Base-by-base conservation (phyloP, 2,888 invertebrate species). In the Nasonia oneida region DNA sequence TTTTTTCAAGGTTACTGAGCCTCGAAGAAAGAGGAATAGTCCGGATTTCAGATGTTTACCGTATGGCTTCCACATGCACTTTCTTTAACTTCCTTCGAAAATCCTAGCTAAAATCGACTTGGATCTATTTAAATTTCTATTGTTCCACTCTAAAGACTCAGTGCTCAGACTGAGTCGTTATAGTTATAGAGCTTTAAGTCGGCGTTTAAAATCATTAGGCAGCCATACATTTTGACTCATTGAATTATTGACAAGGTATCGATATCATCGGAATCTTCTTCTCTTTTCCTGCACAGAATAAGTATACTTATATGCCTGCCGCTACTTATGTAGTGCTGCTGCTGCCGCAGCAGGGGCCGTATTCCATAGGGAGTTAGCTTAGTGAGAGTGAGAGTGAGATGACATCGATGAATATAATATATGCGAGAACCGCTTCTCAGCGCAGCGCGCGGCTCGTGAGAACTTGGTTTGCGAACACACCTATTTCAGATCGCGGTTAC, bases 51-150 rank as follows among this genome's bases (percentile, higher is more conserved):
- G 23, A n/a, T 70, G 70, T n/a, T 33, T 15, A 57, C 80, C 39
- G 71, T 50, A 71, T 39, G 53, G 37, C 53, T 80, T 80, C 33
- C 80, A 57, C 71, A 39, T 71, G 71, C 15, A 57, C 71, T 15
- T 39, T 71, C 3, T 18, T n/a, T 23, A n/a, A n/a, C 5, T 67
- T 70, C 53, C 10, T 33, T 79, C 10, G 42, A 61, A 15, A 33
- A 10, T 10, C 33, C 6, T 8, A 73, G 23, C 74, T 10, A 3
- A 37, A 33, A 77, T 0, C 10, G 33, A 2, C 18, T 39, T 33
- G 39, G 3, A 73, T 73, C n/a, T 12, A 3, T 4, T 23, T n/a
- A n/a, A 73, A 10, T 42, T 3, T 12, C 2, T n/a, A 12, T 39
- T 73, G n/a, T n/a, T n/a, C 33, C 57, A 4, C 4, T 57, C 18